These are phyloP conservation scores for Cyprinodon diabolis DNA, from an alignment of 2,797 vertebrate species.

Conservation along the genomic window DNA sequence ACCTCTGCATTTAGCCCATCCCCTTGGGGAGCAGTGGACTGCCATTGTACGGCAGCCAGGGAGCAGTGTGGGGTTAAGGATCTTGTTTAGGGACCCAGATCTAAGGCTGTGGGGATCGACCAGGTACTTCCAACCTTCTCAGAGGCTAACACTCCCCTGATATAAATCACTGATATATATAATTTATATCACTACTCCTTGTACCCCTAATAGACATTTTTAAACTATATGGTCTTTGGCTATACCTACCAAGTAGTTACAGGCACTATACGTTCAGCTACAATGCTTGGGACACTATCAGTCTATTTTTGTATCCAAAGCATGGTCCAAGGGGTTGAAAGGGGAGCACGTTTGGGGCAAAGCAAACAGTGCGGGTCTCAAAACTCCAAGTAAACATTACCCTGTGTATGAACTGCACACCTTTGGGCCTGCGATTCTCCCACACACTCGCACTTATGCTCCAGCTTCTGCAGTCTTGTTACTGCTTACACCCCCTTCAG, in stretches of 20 bases:
- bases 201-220: no score
- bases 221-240: no score
- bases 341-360: conserved; percentile 57
- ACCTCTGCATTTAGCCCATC: no score
- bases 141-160: no score
- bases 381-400: conserved; percentile 77
- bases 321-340: conserved; percentile 60
- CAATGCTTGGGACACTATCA: conserved; percentile 59
- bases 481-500: conserved; percentile 61
- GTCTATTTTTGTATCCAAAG: conserved; percentile 75
- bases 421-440: conserved; percentile 70
- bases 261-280: conserved; percentile 47
- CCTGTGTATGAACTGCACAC: conserved; percentile 82
- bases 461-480: conserved; percentile 59
- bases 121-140: no score
- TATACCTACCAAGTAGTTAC: conserved; percentile 43
- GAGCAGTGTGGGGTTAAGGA: no score
- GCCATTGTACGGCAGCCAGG: no score
- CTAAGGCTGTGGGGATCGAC: no score
- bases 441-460: conserved; percentile 67
- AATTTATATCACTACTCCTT: no score
- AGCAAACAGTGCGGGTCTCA: conserved; percentile 80
- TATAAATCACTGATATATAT: no score
- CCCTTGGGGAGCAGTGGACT: no score
- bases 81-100: no score